These are phyloP conservation scores for Archivesica marissinica DNA, from an alignment of 1,140 invertebrate genomes.

Conservation along the genomic window DNA sequence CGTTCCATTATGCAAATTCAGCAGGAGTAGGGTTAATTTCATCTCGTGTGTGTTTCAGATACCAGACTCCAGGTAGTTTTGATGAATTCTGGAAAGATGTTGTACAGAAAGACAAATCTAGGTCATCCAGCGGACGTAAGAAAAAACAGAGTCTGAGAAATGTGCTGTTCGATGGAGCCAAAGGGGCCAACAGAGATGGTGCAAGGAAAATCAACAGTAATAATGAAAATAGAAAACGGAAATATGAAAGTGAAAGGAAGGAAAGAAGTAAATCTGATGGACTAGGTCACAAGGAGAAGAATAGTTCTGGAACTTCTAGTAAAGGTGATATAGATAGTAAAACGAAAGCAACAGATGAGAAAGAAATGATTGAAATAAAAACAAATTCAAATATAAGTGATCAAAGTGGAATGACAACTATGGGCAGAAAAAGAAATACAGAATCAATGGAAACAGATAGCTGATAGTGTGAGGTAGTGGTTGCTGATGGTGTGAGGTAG, in stretches of 20 bases:
- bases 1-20: too few relatives aligned
- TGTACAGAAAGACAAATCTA: slow-evolving; percentile 28
- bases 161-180: background rate
- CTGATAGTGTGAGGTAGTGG: background rate
- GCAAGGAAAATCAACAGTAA: background rate
- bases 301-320: background rate
- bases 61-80: slow-evolving; percentile 65
- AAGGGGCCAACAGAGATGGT: background rate
- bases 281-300: background rate
- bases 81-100: slow-evolving; percentile 67
- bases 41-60: slow-evolving; percentile 40
- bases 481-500: too few relatives aligned
- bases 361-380: background rate
- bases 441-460: background rate
- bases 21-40: too few relatives aligned
- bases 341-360: background rate
- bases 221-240: slow-evolving; percentile 20
- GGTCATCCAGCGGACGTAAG: background rate
- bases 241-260: background rate
- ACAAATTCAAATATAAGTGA: background rate
- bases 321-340: background rate
- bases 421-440: background rate
- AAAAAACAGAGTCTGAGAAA: background rate
- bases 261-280: background rate
- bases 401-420: background rate